A percentile compares a stretch with the other conserved stretches of the same genome.
Conservation (phyloP, 2,888 invertebrate genomes). For the Xestobium rufovillosum region DNA sequence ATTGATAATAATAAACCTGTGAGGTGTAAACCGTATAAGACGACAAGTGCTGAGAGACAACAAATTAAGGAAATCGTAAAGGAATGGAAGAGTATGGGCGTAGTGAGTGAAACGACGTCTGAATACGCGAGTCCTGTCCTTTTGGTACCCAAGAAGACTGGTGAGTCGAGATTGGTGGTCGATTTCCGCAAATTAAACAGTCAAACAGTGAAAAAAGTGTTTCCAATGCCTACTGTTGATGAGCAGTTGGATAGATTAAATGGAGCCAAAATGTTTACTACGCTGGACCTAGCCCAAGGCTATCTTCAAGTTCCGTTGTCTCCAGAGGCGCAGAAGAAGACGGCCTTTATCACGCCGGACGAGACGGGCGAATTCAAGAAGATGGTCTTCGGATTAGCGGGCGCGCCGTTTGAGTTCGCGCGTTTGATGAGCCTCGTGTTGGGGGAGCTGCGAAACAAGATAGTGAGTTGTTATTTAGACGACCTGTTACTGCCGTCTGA, state of each 20-base stretch:
- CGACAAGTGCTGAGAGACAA: conserved; percentile 12
- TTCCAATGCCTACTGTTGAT: conserved; percentile 5
- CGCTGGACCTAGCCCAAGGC: conserved; percentile 12
- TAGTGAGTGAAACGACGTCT: conserved; percentile 12
- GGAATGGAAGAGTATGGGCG: conserved; percentile 13
- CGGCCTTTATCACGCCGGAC: conserved; percentile 8
- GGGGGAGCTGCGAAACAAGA: conserved; percentile 17
- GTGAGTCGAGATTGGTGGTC: too few species aligned
- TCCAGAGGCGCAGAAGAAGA: conserved; percentile 10
- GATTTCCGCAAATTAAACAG: too few species aligned
- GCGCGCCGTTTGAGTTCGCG: conserved; percentile 17
- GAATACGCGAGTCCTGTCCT: too few species aligned
- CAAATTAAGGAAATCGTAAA: conserved; percentile 12
- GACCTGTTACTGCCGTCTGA: conserved; percentile 18
- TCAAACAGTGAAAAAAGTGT: too few species aligned
- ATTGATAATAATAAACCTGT: too few species aligned
- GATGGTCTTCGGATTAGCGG: conserved; percentile 18
- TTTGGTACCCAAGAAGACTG: too few species aligned
- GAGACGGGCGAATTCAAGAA: too few species aligned
- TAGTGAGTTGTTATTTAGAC: too few species aligned
- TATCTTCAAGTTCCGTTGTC: conserved; percentile 14
- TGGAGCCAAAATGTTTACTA: conserved; percentile 8
- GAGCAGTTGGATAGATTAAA: too few species aligned
- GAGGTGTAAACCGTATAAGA: too few species aligned
- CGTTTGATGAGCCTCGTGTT: conserved; percentile 19